Evolutionary conservation across 2,888 invertebrate species (phyloP).

Genomic region (Polylopha cassiicola): DNA sequence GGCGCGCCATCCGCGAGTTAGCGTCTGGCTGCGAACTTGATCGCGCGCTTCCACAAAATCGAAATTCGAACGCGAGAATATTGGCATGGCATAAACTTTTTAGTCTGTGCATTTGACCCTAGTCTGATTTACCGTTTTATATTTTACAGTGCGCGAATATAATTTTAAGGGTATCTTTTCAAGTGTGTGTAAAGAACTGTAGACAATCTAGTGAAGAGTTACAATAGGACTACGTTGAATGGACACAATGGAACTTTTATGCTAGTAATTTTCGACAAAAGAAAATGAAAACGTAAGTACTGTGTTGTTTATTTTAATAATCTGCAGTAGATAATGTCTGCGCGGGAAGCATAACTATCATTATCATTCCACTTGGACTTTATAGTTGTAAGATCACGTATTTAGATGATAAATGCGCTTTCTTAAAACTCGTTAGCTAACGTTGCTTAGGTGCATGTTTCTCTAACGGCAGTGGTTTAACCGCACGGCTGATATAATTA

Average conservation of each 20-base stretch:
- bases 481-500: slow-evolving; percentile 44
- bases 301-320: slow-evolving; percentile 42
- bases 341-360: slow-evolving; percentile 10
- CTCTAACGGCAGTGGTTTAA: slow-evolving; percentile 29
- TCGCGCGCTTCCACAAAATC: slow-evolving; percentile 62
- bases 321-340: slow-evolving; percentile 25
- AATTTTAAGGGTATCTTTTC: too few species aligned
- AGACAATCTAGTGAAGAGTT: too few species aligned
- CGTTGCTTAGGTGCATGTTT: slow-evolving; percentile 10
- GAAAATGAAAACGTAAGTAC: slow-evolving; percentile 74
- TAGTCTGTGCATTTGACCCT: too few species aligned
- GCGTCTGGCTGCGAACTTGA: slow-evolving; percentile 64
- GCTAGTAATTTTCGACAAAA: slow-evolving; percentile 58
- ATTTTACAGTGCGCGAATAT: too few species aligned
- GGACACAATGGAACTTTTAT: slow-evolving; percentile 59
- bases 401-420: slow-evolving; percentile 15
- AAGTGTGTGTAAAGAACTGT: too few species aligned
- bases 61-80: slow-evolving; percentile 43
- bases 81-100: slow-evolving; percentile 26
- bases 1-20: slow-evolving; percentile 61
- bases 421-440: slow-evolving; percentile 16
- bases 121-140: too few species aligned
- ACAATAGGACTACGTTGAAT: slow-evolving; percentile 46
- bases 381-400: background rate
- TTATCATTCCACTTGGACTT: too few species aligned